phyloP scores from a whole-genome alignment of 2,797 vertebrate genomes.

The Avahi laniger region DNA sequence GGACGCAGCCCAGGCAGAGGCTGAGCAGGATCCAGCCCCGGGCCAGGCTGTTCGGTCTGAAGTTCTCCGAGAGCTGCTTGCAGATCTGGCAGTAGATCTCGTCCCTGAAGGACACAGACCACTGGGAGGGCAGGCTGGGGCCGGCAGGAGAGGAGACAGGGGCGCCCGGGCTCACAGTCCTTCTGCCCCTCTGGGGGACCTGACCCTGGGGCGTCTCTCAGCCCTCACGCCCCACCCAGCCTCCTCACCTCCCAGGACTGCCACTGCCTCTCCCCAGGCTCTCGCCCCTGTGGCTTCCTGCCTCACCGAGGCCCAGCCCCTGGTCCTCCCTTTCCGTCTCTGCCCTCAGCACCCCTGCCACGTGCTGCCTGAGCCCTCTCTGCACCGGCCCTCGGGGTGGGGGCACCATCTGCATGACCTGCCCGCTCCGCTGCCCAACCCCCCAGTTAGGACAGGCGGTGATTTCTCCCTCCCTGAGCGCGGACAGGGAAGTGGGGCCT shows the following conservation, averaged over 20 bases:
- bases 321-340: neutral
- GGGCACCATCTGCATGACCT: neutral
- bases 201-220: accelerated
- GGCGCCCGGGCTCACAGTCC: neutral
- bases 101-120: conserved; percentile 87
- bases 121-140: neutral
- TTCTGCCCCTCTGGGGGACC: neutral
- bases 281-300: accelerated
- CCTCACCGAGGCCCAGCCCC: neutral
- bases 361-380: neutral
- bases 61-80: conserved; percentile 95
- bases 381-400: neutral
- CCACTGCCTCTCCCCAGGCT: neutral
- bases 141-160: neutral
- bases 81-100: conserved; percentile 99
- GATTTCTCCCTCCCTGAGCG: neutral
- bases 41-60: conserved; percentile 89
- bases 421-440: no score
- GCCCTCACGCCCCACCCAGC: neutral
- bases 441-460: neutral
- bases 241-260: neutral
- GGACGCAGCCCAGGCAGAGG: conserved; percentile 96
- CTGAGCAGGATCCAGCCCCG: conserved; percentile 97
- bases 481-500: neutral
- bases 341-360: neutral